phyloP scores from a whole-genome alignment of 2,113 vertebrate genomes.

The Crotophaga sulcirostris region DNA sequence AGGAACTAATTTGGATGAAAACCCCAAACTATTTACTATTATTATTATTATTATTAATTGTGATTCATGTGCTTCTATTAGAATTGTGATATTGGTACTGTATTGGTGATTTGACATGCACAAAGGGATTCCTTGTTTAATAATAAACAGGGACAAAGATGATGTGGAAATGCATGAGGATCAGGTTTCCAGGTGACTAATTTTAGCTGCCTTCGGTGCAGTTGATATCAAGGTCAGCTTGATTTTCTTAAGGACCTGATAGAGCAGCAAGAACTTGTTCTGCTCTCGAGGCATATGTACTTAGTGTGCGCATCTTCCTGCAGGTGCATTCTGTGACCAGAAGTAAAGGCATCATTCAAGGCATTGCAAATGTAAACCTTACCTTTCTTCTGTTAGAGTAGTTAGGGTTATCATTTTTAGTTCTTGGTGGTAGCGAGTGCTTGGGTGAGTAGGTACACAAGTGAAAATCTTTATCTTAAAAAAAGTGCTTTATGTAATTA shows the following conservation, averaged over 20 bases:
- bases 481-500: background rate
- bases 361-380: background rate
- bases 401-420: background rate
- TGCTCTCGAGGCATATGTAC: background rate
- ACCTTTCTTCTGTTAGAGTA: background rate
- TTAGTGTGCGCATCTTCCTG: background rate
- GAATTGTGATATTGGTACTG: background rate
- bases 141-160: background rate
- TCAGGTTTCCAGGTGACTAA: slow-evolving; percentile 33
- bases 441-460: background rate
- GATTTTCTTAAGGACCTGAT: background rate
- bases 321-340: background rate
- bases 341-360: background rate
- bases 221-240: background rate
- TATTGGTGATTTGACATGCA: background rate
- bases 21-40: background rate
- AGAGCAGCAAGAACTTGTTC: background rate
- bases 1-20: background rate
- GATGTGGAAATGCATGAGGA: background rate
- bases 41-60: background rate
- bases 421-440: background rate
- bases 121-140: background rate
- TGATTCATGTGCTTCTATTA: background rate
- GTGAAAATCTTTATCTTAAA: background rate
- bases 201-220: slow-evolving; percentile 5